Conservation (phyloP, 2,888 invertebrate genomes). For the Julus scanicus region DNA sequence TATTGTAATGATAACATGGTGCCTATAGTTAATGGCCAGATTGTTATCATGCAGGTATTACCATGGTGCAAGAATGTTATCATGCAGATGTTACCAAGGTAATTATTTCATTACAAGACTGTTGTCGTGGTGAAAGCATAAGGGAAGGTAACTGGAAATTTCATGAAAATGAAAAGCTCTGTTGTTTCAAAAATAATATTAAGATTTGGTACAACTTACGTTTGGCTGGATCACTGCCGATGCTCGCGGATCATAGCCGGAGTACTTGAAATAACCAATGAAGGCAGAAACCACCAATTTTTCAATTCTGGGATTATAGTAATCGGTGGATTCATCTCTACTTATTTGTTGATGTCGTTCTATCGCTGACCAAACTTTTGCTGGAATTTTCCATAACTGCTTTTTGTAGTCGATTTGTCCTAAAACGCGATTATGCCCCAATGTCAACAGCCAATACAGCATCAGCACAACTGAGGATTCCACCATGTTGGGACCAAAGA, state of each 20-base stretch:
- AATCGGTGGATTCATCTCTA: not conserved
- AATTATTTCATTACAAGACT: too few relatives aligned
- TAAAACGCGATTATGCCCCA: not conserved
- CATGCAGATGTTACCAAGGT: too few relatives aligned
- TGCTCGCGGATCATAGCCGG: not conserved
- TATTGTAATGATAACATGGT: too few relatives aligned
- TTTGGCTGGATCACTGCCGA: not conserved
- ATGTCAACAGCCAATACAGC: not conserved
- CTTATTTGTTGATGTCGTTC: not conserved
- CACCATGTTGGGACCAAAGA: not conserved
- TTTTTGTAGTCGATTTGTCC: conserved; percentile 37
- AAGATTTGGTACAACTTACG: not conserved
- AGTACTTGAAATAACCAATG: conserved; percentile 50
- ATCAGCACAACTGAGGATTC: not conserved
- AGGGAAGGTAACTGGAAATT: too few relatives aligned
- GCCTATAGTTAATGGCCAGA: too few relatives aligned
- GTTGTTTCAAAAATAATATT: too few relatives aligned
- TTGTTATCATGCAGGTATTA: too few relatives aligned
- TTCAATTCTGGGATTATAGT: conserved; percentile 53
- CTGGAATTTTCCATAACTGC: conserved; percentile 37
- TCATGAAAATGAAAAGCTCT: too few relatives aligned
- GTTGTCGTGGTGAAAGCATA: too few relatives aligned
- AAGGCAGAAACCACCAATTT: conserved; percentile 52
- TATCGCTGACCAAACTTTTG: not conserved
- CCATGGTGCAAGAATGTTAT: too few relatives aligned